Evolutionary conservation across 2,113 vertebrate genomes (phyloP).

Genomic region (Lophura nycthemera): DNA sequence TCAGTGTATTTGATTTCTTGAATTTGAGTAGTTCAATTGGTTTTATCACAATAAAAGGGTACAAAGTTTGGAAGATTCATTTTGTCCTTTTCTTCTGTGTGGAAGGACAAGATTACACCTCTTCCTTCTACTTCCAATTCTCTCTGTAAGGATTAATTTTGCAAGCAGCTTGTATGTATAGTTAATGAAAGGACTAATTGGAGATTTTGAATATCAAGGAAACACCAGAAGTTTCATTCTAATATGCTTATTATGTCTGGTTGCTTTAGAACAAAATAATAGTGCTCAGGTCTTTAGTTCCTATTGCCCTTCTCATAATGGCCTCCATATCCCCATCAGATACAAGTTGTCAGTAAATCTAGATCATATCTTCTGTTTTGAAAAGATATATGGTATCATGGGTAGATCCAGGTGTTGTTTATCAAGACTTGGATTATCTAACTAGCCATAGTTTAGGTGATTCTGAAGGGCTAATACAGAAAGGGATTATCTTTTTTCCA

Average conservation of each 20-base stretch:
- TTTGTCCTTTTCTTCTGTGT: not conserved
- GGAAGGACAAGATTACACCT: not conserved
- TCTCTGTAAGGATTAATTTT: not conserved
- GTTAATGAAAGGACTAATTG: not conserved
- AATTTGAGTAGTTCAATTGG: not conserved
- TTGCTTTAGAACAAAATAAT: not conserved
- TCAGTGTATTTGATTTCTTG: not conserved
- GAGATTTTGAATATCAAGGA: not conserved
- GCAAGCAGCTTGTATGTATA: not conserved
- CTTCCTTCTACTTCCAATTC: not conserved
- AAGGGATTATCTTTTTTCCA: not conserved
- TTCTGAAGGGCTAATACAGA: not conserved
- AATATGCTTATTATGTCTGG: not conserved
- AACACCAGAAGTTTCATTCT: not conserved
- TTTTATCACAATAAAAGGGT: not conserved
- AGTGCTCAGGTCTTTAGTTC: not conserved
- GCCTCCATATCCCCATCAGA: not conserved
- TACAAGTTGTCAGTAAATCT: not conserved
- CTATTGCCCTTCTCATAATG: not conserved
- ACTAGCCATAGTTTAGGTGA: not conserved
- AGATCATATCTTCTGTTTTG: not conserved
- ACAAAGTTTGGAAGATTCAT: fast-evolving
- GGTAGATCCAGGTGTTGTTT: not conserved
- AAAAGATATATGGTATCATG: not conserved
- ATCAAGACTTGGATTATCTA: not conserved